These are phyloP conservation scores for Lutjanus argentimaculatus DNA, from an alignment of 2,797 vertebrate genomes.

Conservation along the genomic window DNA sequence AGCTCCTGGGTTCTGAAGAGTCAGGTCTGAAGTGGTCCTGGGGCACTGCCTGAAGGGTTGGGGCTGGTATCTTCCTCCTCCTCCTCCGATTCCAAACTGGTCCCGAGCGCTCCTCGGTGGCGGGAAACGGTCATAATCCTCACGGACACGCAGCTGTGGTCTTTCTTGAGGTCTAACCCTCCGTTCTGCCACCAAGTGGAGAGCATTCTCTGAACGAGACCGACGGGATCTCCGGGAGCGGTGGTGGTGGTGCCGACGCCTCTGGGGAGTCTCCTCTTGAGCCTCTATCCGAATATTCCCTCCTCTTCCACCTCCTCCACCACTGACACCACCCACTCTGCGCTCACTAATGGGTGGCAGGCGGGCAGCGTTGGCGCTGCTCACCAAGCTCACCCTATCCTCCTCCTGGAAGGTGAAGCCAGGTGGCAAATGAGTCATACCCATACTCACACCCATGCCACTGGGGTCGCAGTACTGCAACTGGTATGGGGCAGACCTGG, in stretches of 20 bases:
- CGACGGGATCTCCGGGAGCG: constrained; percentile 91
- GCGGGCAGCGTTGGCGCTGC: constrained; percentile 86
- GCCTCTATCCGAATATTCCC: constrained; percentile 74
- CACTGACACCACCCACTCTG: constrained; percentile 74
- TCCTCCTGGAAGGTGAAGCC: constrained; percentile 94
- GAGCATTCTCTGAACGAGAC: constrained; percentile 97
- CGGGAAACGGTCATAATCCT: constrained; percentile 94
- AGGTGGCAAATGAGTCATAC: constrained; percentile 86
- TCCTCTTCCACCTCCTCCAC: constrained; percentile 56
- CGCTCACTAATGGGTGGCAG: constrained; percentile 93
- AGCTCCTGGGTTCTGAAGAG: constrained; percentile 93
- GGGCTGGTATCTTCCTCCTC: constrained; percentile 81
- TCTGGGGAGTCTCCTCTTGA: constrained; percentile 88
- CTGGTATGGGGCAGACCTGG: constrained; percentile 87
- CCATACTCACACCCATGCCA: constrained; percentile 59
- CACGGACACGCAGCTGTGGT: constrained; percentile 87
- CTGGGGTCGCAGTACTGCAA: constrained; percentile 88
- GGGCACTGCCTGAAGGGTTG: constrained; percentile 94
- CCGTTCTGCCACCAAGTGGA: constrained; percentile 93
- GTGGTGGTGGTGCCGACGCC: constrained; percentile 89
- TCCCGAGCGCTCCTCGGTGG: constrained; percentile 90
- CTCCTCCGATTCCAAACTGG: constrained; percentile 81
- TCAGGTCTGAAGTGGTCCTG: constrained; percentile 96
- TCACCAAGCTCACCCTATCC: constrained; percentile 87
- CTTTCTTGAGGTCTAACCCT: constrained; percentile 89